Conservation (phyloP, 2,888 invertebrate species). For the Serripes groenlandicus region DNA sequence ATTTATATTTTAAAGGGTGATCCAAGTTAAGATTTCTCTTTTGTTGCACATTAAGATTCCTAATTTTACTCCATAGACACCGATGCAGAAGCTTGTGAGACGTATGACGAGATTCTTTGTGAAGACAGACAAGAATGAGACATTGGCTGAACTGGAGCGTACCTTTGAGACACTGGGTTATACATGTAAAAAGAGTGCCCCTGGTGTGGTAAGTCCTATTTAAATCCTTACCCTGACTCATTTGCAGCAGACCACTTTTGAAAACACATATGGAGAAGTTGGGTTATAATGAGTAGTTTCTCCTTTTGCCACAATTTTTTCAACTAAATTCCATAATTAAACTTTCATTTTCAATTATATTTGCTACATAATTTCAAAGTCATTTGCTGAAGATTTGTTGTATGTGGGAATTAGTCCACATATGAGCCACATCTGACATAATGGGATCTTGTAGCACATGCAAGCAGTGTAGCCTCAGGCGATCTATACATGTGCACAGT, state of each 20-base stretch:
- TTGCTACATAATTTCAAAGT: too few relatives aligned
- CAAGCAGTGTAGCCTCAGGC: too few relatives aligned
- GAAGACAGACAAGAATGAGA: conserved; percentile 90
- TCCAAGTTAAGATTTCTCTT: too few relatives aligned
- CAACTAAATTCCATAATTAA: too few relatives aligned
- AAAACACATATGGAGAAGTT: not conserved
- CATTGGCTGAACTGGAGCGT: conserved; percentile 89
- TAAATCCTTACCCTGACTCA: not conserved
- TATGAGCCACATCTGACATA: too few relatives aligned
- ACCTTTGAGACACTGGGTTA: conserved; percentile 90
- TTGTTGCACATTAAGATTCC: too few relatives aligned
- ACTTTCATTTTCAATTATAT: too few relatives aligned
- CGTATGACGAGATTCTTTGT: conserved; percentile 98
- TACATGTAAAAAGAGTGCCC: conserved; percentile 89
- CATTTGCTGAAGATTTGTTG: too few relatives aligned
- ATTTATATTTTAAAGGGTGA: too few relatives aligned
- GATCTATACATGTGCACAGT: too few relatives aligned
- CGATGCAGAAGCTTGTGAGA: conserved; percentile 93
- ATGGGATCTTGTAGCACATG: too few relatives aligned
- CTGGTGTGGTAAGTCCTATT: conserved; percentile 90
- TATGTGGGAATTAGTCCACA: too few relatives aligned
- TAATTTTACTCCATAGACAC: conserved; percentile 88
- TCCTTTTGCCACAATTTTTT: not conserved
- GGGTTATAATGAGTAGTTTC: not conserved
- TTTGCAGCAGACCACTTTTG: not conserved